Percentiles rank a stretch among this genome's conserved stretches.
Evolutionary conservation across 2,113 vertebrate species (phyloP).

Genomic region (Osmerus eperlanus): DNA sequence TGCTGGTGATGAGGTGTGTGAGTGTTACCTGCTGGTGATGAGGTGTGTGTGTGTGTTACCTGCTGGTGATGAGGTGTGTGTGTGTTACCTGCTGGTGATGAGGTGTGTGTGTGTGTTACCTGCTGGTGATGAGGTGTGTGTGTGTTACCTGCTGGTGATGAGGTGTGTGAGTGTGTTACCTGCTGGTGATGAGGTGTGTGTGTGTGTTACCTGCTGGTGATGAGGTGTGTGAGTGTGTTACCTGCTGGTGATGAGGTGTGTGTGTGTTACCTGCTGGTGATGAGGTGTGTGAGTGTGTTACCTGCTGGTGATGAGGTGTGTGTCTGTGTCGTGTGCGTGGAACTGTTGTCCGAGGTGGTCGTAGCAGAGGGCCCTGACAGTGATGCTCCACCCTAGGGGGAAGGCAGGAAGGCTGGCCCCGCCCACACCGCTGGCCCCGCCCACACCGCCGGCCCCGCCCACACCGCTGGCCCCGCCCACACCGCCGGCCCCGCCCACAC

Average conservation of each 20-base stretch:
- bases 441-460: slow-evolving; percentile 20
- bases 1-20: neutral
- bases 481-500: no score
- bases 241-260: neutral
- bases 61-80: no score
- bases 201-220: no score
- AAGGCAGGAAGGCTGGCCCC: slow-evolving; percentile 48
- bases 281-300: neutral
- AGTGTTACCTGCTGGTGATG: neutral
- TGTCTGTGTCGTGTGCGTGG: slow-evolving; percentile 52
- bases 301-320: neutral
- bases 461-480: no score
- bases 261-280: no score
- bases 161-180: no score
- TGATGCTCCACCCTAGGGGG: slow-evolving; percentile 64
- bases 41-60: slow-evolving; percentile 18
- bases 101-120: no score
- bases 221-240: neutral
- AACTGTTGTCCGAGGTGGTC: slow-evolving; percentile 64
- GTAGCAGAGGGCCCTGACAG: slow-evolving; percentile 62
- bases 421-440: no score
- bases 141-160: no score
- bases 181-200: no score
- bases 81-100: no score
- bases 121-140: no score